Base-by-base conservation (phyloP, 2,113 vertebrate genomes). In the Periophthalmus modestus region DNA sequence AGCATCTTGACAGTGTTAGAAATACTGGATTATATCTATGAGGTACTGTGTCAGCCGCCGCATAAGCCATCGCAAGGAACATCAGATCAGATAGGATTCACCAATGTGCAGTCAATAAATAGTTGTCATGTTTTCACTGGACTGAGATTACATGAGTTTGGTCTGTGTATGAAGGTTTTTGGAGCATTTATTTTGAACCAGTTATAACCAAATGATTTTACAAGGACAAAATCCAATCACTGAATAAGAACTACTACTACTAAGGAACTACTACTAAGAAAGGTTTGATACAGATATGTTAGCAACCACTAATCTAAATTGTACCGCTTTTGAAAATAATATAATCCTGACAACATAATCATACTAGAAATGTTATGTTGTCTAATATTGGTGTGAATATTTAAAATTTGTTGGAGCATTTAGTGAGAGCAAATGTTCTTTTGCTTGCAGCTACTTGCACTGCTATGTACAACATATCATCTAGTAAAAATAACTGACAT, bases 1-100 rank as follows among this genome's bases (percentile, higher is more conserved):
- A 94, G 93, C 80, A 93, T 94, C 84, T 89, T 94, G 69, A 93
- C 93, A 28, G 69, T 94, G 68, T 82, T 94, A 82, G 92, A 94
- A 85, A 91, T 94, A 77, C 84, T 94, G 73, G 93, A 94, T 84
- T 93, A 92, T 69, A 87, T 94, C 73, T 94, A 93, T 43, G 92
- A 94, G 93, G 93, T 93, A 90, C 63, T 34, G 74, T 72, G 36
- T 39, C 36, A 55, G 43, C 71, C 19, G 43, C 71, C 19, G 7
- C 39, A 24, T 39, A 58, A 59, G 19, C 23, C 11, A 58, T 73
- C 73, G 58, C 46, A 66, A 18, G n/a, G 23, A 57, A 55, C 16
- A 47, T 48, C 46, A 55, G 19, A 47, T 48, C 46, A 57, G 67
- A 66, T 65, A 65, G 0, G 15, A 18, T 63, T 36, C 9, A 34